A percentile compares a stretch with the other conserved stretches of the same genome.
These are phyloP conservation scores for Tortricodes alternella DNA, from an alignment of 2,888 invertebrate genomes.

Conservation along the genomic window DNA sequence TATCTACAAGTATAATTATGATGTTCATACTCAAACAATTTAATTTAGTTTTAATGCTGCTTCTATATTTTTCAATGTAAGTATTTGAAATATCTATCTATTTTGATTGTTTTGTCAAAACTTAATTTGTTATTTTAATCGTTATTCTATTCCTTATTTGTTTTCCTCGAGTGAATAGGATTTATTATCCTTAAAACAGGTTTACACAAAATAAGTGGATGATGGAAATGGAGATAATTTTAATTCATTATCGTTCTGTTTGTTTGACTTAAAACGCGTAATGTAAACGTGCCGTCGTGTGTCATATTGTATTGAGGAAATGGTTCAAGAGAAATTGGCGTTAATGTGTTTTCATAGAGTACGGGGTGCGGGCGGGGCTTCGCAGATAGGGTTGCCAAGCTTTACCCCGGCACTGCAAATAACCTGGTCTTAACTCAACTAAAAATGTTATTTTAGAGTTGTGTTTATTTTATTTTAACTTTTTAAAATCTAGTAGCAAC, in stretches of 20 bases:
- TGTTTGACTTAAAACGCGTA: conserved; percentile 28
- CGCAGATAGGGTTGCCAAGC: conserved; percentile 15
- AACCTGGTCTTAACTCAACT: not conserved
- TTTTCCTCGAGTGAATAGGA: not conserved
- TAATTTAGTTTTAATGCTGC: conserved; percentile 8
- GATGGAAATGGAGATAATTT: conserved; percentile 7
- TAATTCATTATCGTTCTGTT: conserved; percentile 22
- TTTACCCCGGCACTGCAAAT: not conserved
- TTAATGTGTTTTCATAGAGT: conserved; percentile 35
- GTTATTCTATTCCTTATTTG: not conserved
- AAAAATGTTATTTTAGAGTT: too few species aligned
- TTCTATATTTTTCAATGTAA: not conserved
- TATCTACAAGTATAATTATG: conserved; percentile 17
- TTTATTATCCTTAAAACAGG: not conserved
- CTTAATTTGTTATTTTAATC: too few species aligned
- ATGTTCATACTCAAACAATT: not conserved
- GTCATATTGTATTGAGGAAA: conserved; percentile 33
- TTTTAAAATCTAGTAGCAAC: not conserved
- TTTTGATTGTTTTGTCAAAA: not conserved
- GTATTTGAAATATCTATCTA: not conserved
- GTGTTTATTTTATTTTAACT: not conserved
- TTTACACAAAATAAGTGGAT: not conserved
- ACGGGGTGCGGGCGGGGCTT: conserved; percentile 15
- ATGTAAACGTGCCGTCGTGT: conserved; percentile 28
- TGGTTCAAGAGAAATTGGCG: conserved; percentile 34